Percentiles rank a stretch among this genome's conserved stretches.
Evolutionary conservation across 2,797 vertebrate genomes (phyloP).

Genomic region (Pangasius djambal): DNA sequence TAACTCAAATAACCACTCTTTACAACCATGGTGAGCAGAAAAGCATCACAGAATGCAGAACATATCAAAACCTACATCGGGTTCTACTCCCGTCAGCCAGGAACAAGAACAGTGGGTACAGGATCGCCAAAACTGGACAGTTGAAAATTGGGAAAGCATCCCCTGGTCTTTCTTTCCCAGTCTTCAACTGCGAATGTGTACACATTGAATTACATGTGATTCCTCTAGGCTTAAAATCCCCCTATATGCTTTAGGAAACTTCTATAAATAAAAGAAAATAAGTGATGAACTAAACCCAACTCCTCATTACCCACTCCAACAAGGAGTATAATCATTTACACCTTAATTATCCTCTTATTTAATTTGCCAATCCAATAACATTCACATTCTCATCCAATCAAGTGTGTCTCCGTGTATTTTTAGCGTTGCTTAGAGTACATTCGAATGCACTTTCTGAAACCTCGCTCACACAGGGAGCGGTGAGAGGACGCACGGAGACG

Average conservation of each 20-base stretch:
- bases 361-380: slow-evolving; percentile 70
- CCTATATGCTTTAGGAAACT: not conserved
- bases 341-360: slow-evolving; percentile 52
- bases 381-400: slow-evolving; percentile 72
- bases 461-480: slow-evolving; percentile 64
- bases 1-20: not conserved
- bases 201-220: not conserved
- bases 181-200: not conserved
- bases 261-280: not conserved
- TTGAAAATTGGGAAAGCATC: not conserved
- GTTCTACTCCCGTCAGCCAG: not conserved
- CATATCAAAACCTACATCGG: not conserved
- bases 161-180: not conserved
- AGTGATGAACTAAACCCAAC: not conserved
- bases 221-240: not conserved
- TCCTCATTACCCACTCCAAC: not conserved
- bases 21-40: not conserved
- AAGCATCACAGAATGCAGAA: not conserved
- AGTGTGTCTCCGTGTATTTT: slow-evolving; percentile 77
- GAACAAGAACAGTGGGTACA: not conserved
- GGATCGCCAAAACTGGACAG: not conserved
- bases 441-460: slow-evolving; percentile 17
- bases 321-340: not conserved
- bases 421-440: slow-evolving; percentile 71
- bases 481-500: slow-evolving; percentile 55